Conservation (phyloP, 30 jellyfish, hydroid and myxozoan genomes). For the Aurelia sp. region DNA sequence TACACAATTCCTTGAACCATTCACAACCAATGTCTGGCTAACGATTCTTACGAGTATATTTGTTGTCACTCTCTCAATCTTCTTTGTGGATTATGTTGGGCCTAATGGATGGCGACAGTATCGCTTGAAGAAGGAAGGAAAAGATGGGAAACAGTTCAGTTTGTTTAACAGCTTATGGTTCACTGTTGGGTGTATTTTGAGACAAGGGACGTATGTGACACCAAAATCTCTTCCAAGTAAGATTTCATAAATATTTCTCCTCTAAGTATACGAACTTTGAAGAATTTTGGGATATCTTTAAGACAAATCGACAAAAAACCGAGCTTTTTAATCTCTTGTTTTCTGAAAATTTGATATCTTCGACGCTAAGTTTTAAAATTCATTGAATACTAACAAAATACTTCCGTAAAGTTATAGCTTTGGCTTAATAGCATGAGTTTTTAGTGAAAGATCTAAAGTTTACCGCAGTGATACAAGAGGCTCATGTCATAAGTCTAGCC, state of each 20-base stretch:
- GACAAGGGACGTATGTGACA: conserved; percentile 33
- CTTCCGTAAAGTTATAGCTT: no score
- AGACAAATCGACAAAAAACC: no score
- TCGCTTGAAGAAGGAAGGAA: conserved; percentile 20
- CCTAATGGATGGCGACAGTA: conserved; percentile 44
- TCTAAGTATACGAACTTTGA: no score
- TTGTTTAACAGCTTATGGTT: conserved; percentile 42
- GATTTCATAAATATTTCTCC: background rate
- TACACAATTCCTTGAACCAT: conserved; percentile 47
- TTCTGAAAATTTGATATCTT: no score
- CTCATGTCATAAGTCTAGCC: no score
- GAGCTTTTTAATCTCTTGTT: no score
- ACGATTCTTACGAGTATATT: conserved; percentile 25
- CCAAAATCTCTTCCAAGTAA: conserved; percentile 39
- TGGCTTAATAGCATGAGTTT: no score
- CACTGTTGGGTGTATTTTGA: conserved; percentile 37
- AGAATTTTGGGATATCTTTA: no score
- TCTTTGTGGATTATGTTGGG: conserved; percentile 31
- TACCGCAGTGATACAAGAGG: no score
- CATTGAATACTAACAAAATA: no score
- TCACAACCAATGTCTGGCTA: conserved; percentile 35
- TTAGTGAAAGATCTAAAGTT: no score
- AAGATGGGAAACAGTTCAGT: conserved; percentile 22
- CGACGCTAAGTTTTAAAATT: no score
- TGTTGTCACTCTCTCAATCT: conserved; percentile 30